phyloP scores from a whole-genome alignment of 2,113 vertebrate species.

The Mormoops blainvillei region DNA sequence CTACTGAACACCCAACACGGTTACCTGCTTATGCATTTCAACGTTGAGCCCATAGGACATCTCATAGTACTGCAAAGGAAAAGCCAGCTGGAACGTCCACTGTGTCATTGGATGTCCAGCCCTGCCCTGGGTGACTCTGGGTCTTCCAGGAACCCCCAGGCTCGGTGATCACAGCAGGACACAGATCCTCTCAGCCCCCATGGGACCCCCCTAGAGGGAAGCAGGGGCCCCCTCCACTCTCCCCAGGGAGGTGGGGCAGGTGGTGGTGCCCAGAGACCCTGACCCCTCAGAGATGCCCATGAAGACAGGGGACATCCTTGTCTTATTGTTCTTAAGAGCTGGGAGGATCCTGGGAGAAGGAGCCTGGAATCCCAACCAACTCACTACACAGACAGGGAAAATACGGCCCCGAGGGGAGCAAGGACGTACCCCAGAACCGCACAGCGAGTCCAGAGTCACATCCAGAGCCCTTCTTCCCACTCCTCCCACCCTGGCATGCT shows the following conservation, averaged over 20 bases:
- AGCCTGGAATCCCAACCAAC: neutral
- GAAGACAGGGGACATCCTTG: neutral
- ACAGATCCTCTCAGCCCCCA: neutral
- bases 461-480: neutral
- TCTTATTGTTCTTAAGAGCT: neutral
- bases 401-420: neutral
- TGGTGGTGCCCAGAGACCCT: neutral
- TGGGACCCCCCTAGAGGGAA: neutral
- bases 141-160: neutral
- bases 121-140: neutral
- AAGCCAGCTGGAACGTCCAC: neutral
- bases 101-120: neutral
- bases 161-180: neutral
- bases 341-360: neutral
- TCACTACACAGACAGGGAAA: neutral
- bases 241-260: neutral
- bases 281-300: too few relatives aligned
- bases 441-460: neutral
- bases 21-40: slow-evolving; percentile 86
- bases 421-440: neutral
- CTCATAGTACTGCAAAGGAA: slow-evolving; percentile 81
- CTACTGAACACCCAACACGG: neutral
- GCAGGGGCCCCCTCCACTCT: neutral
- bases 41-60: slow-evolving; percentile 86
- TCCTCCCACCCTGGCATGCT: neutral